Percentiles rank a stretch among this genome's conserved stretches.
phyloP scores from a whole-genome alignment of 1,140 invertebrate genomes.

The Ceratina calcarata region DNA sequence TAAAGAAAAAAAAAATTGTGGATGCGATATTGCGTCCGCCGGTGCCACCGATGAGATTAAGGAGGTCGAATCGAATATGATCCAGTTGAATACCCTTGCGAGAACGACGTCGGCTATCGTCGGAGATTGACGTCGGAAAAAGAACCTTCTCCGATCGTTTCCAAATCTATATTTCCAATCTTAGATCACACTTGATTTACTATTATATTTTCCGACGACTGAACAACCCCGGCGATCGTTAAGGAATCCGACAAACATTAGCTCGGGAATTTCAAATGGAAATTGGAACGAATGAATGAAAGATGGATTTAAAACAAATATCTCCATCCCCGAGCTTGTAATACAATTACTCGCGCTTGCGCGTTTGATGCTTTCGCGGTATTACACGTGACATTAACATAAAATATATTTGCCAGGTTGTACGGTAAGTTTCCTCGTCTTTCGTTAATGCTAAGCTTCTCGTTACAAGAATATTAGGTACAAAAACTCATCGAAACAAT shows the following conservation, averaged over 20 bases:
- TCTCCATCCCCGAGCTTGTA: neutral
- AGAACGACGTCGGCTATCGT: constrained; percentile 45
- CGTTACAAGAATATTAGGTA: too few species aligned
- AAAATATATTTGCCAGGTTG: too few species aligned
- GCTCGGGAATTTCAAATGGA: constrained; percentile 11
- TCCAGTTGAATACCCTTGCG: constrained; percentile 54
- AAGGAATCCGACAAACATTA: constrained; percentile 34
- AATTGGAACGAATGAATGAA: constrained; percentile 42
- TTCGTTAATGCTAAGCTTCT: too few species aligned
- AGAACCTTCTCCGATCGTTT: neutral
- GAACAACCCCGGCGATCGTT: neutral
- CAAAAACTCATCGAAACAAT: too few species aligned
- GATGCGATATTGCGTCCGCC: constrained; percentile 34
- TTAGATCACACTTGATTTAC: neutral
- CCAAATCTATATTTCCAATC: neutral
- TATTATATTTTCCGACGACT: neutral
- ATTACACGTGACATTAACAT: too few species aligned
- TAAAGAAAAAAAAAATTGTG: neutral
- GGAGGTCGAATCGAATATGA: constrained; percentile 31
- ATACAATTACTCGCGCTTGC: too few species aligned
- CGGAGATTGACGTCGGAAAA: constrained; percentile 44
- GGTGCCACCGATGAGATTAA: constrained; percentile 38
- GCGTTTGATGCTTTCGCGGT: too few species aligned
- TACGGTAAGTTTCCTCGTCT: too few species aligned
- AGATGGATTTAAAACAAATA: constrained; percentile 12